A percentile compares a stretch with the other conserved stretches of the same genome.
phyloP scores from a whole-genome alignment of 2,113 vertebrate species.

The Petroica traversi region DNA sequence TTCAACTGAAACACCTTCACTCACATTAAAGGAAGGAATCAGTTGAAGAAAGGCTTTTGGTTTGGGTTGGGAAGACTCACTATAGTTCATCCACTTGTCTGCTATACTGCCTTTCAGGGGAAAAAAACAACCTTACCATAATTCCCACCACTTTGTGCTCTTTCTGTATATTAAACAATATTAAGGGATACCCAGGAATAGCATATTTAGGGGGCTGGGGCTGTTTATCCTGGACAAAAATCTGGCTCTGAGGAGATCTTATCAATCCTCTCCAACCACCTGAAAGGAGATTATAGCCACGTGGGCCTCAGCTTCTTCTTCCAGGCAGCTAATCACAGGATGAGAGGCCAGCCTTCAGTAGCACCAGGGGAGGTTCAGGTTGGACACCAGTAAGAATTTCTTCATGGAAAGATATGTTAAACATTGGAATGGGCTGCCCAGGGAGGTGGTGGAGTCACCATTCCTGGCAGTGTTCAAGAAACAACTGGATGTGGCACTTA shows the following conservation, averaged over 20 bases:
- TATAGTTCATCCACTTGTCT: not conserved
- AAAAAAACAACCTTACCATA: not conserved
- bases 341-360: not conserved
- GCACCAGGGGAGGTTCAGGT: not conserved
- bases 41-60: not conserved
- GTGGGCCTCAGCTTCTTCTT: not conserved
- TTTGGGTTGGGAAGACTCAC: not conserved
- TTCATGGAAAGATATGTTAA: not conserved
- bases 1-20: not conserved
- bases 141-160: not conserved
- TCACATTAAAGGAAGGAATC: not conserved
- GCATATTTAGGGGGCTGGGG: not conserved
- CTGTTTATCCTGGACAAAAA: not conserved
- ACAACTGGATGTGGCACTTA: accelerated
- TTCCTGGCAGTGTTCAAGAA: not conserved
- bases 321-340: not conserved
- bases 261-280: not conserved
- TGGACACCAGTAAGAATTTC: not conserved
- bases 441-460: not conserved
- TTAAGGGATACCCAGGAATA: not conserved
- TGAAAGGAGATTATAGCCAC: not conserved
- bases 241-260: not conserved
- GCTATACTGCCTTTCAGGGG: not conserved
- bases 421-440: not conserved
- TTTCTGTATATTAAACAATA: not conserved